Conservation (phyloP, 1,140 invertebrate genomes). For the Portunus trituberculatus region DNA sequence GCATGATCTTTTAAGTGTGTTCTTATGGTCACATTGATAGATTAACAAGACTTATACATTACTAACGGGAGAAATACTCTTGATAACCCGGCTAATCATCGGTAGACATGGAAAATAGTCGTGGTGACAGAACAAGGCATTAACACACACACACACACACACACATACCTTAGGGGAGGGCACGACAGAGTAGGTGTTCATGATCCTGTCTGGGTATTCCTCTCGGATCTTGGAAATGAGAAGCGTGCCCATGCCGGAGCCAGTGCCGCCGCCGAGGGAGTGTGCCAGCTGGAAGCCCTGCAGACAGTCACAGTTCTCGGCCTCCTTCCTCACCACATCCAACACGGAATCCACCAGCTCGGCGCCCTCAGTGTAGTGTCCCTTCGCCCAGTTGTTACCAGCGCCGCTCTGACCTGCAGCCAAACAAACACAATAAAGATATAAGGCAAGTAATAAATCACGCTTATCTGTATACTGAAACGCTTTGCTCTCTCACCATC, state of each 20-base stretch:
- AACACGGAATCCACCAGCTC: slow-evolving; percentile 58
- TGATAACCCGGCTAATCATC: too few species aligned
- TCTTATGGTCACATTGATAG: too few species aligned
- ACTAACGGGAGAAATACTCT: too few species aligned
- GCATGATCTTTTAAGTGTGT: too few species aligned
- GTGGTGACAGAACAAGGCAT: too few species aligned
- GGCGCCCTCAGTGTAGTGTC: slow-evolving; percentile 64
- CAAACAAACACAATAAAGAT: too few species aligned
- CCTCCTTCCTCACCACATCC: slow-evolving; percentile 62
- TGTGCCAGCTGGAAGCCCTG: slow-evolving; percentile 59
- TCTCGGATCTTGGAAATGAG: slow-evolving; percentile 65
- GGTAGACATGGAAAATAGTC: too few species aligned
- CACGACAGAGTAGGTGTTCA: slow-evolving; percentile 58
- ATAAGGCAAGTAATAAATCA: too few species aligned
- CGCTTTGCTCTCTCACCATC: too few species aligned
- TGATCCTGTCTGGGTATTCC: slow-evolving; percentile 63
- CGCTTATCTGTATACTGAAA: too few species aligned
- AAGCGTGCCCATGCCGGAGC: slow-evolving; percentile 50
- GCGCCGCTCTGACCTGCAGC: slow-evolving; percentile 61
- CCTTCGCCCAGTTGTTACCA: slow-evolving; percentile 57
- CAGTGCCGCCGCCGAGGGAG: slow-evolving; percentile 40
- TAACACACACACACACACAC: background rate
- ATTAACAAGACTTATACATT: too few species aligned
- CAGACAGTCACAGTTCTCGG: slow-evolving; percentile 62
- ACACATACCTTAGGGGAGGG: slow-evolving; percentile 42